Evolutionary conservation across 2,113 vertebrate species (phyloP), one percentile per base, ranked within the genome.

Genomic region (Cromileptes altivelis): DNA sequence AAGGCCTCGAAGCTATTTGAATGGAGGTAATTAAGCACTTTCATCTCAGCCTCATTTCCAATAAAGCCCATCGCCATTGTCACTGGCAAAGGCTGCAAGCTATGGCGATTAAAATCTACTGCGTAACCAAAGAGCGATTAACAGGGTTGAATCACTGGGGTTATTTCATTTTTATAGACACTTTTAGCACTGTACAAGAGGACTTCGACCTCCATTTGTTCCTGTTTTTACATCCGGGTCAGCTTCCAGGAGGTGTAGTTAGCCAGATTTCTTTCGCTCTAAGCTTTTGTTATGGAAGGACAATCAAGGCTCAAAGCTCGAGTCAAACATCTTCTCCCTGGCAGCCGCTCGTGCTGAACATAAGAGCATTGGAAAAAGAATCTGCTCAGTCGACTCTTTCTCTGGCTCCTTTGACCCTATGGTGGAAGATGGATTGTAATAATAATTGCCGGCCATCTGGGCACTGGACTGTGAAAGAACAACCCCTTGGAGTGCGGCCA

Each of bases 381-480:
- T 81, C 79, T 75, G 85, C 89, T 83, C 68, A 1, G 67, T 83
- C 42, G 49, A 83, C 86, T 90, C 75, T 77, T 86, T 88, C 49
- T n/a, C 30, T 11, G 14, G 82, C 72, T 82, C 78, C 58, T 75
- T 64, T 90, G 85, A 87, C 88, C 90, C 83, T 37, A 37, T 49
- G 79, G 71, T 84, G 77, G 87, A 92, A 91, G 83, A 89, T 82
- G 82, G 87, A 93, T 89, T 91, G 76, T 88, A 78, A 92, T 90
- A 88, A 93, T 93, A 93, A 94, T 94, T 91, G 84, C 81, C 12
- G 76, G 75, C 89, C 91, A 89, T 94, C 91, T 93, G 91, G 91
- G 86, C 88, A 88, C 65, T 80, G 85, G 81, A 86, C 91, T 93
- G 86, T 90, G 92, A 93, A 93, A 89, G 91, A 90, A 89, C 91